A percentile compares a stretch with the other conserved stretches of the same genome.
These are phyloP conservation scores for Entomyzon cyanotis DNA, from an alignment of 2,113 vertebrate genomes.

Conservation along the genomic window DNA sequence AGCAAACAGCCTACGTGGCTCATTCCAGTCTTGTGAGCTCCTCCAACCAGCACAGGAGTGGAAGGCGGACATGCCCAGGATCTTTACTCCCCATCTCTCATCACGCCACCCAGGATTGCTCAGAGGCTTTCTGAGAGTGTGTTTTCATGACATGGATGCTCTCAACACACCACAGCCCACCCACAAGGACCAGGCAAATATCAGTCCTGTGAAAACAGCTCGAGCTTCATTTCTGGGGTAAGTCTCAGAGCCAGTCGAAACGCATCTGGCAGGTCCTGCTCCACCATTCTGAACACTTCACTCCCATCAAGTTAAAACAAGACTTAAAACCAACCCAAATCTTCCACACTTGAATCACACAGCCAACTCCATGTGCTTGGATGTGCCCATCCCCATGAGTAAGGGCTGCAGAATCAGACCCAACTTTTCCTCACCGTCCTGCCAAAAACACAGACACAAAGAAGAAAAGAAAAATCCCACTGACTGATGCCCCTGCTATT, in stretches of 20 bases:
- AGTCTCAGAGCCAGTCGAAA: background rate
- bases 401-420: slow-evolving; percentile 1
- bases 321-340: background rate
- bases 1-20: background rate
- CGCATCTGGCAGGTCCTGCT: background rate
- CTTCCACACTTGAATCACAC: background rate
- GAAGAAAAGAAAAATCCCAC: background rate
- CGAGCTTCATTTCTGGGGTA: background rate
- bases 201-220: background rate
- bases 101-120: rapidly evolving
- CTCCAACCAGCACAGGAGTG: background rate
- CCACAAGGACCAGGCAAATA: background rate
- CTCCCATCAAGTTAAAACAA: slow-evolving; percentile 6
- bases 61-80: rapidly evolving
- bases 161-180: background rate
- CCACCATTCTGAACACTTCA: background rate
- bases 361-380: background rate
- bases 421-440: background rate
- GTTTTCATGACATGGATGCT: rapidly evolving
- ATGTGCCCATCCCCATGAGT: slow-evolving; percentile 24
- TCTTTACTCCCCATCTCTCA: background rate
- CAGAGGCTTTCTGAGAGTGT: background rate
- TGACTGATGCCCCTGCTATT: background rate
- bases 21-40: background rate
- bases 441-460: background rate